phyloP scores from a whole-genome alignment of 2,797 vertebrate species.

The Bradypodion pumilum region DNA sequence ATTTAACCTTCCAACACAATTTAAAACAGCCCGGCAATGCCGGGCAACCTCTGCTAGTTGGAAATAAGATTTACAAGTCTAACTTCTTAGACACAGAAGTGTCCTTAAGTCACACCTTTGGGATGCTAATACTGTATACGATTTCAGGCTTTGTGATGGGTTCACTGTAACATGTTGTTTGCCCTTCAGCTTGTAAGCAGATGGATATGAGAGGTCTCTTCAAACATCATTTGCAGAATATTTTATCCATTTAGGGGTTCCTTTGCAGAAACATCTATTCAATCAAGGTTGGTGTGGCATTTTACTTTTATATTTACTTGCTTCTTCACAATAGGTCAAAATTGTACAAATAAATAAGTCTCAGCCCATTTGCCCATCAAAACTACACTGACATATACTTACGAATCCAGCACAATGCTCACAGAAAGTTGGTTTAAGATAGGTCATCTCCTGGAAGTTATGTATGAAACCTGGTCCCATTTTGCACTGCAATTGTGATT shows the following conservation, averaged over 20 bases:
- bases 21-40: too few species aligned
- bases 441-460: slow-evolving; percentile 96
- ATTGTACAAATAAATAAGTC: background rate
- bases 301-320: background rate
- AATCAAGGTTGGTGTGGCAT: background rate
- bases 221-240: background rate
- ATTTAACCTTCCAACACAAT: too few species aligned
- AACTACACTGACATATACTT: slow-evolving; percentile 71
- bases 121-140: too few species aligned
- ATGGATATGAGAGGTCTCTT: background rate
- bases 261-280: too few species aligned
- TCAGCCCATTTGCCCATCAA: background rate
- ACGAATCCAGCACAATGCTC: slow-evolving; percentile 98
- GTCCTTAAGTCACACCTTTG: too few species aligned
- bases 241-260: background rate
- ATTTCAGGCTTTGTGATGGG: too few species aligned
- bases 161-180: too few species aligned
- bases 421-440: slow-evolving; percentile 96
- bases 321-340: background rate
- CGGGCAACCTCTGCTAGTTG: too few species aligned
- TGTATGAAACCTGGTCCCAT: slow-evolving; percentile 97
- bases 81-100: too few species aligned
- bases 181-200: too few species aligned
- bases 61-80: too few species aligned
- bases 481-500: slow-evolving; percentile 93